Percentiles rank a stretch among this genome's conserved stretches.
Conservation (phyloP, 2,113 vertebrate genomes). For the Podarcis cretensis region DNA sequence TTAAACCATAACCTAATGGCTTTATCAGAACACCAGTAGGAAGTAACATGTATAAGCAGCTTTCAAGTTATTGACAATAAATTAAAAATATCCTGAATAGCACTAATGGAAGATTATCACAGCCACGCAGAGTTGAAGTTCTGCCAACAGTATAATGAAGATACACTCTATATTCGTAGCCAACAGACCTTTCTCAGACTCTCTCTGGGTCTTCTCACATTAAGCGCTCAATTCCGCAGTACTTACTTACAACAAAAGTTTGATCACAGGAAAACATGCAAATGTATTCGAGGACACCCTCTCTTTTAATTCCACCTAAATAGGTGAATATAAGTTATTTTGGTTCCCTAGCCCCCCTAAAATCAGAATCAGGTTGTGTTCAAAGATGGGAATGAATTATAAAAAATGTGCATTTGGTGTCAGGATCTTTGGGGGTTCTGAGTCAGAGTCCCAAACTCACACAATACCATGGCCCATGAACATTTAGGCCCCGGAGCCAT, state of each 20-base stretch:
- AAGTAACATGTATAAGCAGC: not conserved
- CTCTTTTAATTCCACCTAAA: not conserved
- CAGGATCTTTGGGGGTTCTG: not conserved
- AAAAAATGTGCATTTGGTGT: not conserved
- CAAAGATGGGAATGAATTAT: not conserved
- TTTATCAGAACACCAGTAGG: constrained; percentile 1
- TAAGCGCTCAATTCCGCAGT: not conserved
- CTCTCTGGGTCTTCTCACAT: not conserved
- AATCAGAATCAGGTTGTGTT: not conserved
- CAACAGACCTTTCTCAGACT: not conserved
- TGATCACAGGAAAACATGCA: not conserved
- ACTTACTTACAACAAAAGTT: not conserved
- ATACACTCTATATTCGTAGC: not conserved
- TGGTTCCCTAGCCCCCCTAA: too few species aligned
- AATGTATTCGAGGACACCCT: not conserved
- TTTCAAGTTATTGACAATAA: constrained; percentile 10
- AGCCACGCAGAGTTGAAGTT: not conserved
- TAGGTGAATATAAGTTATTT: not conserved
- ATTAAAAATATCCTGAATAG: constrained; percentile 6
- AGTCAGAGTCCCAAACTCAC: not conserved
- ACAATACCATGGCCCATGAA: too few species aligned
- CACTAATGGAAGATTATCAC: not conserved
- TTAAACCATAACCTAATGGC: constrained; percentile 6
- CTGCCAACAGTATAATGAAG: constrained; percentile 18
- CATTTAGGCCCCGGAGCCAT: not conserved